phyloP scores from a whole-genome alignment of 92 coral and sea anemone species.

The Desmophyllum pertusum region DNA sequence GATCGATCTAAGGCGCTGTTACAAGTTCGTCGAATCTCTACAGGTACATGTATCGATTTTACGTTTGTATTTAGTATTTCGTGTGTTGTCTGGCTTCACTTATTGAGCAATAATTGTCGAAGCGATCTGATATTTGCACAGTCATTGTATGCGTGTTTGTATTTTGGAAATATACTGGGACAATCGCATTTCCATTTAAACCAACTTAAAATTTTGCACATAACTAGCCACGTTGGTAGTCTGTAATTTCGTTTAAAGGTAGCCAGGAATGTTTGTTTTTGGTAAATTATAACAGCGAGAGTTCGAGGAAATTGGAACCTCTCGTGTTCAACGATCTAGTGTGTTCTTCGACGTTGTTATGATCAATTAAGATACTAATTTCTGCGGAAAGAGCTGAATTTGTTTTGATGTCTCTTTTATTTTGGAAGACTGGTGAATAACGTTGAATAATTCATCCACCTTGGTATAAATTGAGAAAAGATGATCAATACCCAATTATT shows the following conservation, averaged over 20 bases:
- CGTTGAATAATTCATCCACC: too few species aligned
- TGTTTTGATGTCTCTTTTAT: not conserved
- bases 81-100: not conserved
- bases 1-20: conserved; percentile 4
- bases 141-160: conserved; percentile 11
- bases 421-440: not conserved
- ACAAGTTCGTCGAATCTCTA: not conserved
- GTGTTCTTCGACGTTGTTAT: not conserved
- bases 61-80: not conserved
- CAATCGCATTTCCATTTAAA: conserved; percentile 1
- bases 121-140: conserved; percentile 8
- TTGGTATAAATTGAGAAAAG: not conserved
- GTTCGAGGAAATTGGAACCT: not conserved
- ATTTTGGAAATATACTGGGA: not conserved
- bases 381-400: not conserved
- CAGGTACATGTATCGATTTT: not conserved
- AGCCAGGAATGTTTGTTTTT: not conserved
- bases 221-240: not conserved
- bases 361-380: not conserved
- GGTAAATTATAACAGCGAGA: not conserved
- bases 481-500: too few species aligned
- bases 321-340: not conserved
- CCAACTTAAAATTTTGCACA: not conserved
- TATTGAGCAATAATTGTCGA: conserved; percentile 1
- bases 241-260: not conserved